Evolutionary conservation across 2,888 invertebrate species (phyloP).

Genomic region (Adelphocoris suturalis): DNA sequence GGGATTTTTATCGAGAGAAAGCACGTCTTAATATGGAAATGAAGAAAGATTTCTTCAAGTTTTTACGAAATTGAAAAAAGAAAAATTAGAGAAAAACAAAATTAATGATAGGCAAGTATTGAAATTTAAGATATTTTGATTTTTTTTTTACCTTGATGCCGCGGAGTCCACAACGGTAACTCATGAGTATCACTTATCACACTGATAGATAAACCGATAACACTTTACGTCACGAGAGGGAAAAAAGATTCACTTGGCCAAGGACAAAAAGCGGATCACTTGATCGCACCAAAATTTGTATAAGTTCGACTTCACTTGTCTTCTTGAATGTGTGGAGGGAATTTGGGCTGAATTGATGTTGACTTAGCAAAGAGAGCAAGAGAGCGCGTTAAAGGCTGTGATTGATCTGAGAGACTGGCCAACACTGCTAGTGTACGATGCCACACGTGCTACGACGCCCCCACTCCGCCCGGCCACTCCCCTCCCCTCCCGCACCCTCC

Average conservation of each 20-base stretch:
- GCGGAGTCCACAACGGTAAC: constrained; percentile 69
- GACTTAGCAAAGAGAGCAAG: constrained; percentile 45
- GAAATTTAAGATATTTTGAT: constrained; percentile 5
- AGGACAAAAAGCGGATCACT: constrained; percentile 44
- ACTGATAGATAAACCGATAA: constrained; percentile 39
- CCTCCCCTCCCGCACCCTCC: constrained; percentile 40
- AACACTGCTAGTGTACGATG: constrained; percentile 56
- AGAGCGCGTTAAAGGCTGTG: constrained; percentile 56
- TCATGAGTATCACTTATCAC: constrained; percentile 70
- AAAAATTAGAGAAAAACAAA: not conserved
- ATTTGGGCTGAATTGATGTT: constrained; percentile 41
- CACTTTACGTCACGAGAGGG: constrained; percentile 54
- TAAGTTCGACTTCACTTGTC: constrained; percentile 37
- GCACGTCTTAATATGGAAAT: constrained; percentile 1
- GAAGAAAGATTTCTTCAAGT: not conserved
- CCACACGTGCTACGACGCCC: constrained; percentile 68
- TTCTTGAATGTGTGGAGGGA: constrained; percentile 40
- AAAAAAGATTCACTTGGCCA: constrained; percentile 33
- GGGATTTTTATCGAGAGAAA: not conserved
- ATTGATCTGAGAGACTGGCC: constrained; percentile 69
- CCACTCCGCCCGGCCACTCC: constrained; percentile 38
- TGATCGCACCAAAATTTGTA: constrained; percentile 40
- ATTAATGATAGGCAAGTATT: too few species aligned
- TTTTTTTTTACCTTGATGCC: constrained; percentile 58
- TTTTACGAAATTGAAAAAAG: not conserved